A percentile compares a stretch with the other conserved stretches of the same genome.
Conservation (phyloP, 2,888 invertebrate genomes). For the Meloe dianella region DNA sequence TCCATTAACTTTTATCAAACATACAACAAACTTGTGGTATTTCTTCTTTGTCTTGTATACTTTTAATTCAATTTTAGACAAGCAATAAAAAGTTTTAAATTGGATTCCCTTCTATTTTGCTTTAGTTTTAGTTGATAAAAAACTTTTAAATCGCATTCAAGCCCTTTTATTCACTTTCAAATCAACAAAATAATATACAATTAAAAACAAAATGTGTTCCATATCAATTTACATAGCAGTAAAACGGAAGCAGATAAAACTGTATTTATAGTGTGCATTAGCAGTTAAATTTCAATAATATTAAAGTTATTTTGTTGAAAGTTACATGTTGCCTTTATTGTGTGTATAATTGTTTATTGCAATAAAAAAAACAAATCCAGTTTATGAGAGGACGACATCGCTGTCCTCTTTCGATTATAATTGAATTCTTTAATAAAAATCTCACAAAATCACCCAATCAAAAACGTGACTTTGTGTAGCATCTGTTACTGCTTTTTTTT, state of each 20-base stretch:
- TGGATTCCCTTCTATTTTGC: not conserved
- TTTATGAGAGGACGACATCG: not conserved
- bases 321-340: not conserved
- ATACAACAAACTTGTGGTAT: no score
- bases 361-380: not conserved
- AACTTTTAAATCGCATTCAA: not conserved
- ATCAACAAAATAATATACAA: not conserved
- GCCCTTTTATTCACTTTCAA: not conserved
- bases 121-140: not conserved
- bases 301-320: not conserved
- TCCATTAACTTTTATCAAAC: not conserved
- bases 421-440: not conserved
- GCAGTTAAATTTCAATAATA: not conserved
- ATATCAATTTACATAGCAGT: not conserved
- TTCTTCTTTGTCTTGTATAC: no score
- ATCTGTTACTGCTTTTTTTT: not conserved
- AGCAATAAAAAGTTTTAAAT: not conserved
- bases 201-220: not conserved
- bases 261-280: not conserved
- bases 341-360: not conserved
- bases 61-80: no score
- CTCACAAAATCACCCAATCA: not conserved
- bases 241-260: not conserved
- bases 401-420: not conserved
- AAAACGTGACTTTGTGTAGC: not conserved